Evolutionary conservation across 2,113 vertebrate species (phyloP).

Genomic region (Narcine bancroftii): DNA sequence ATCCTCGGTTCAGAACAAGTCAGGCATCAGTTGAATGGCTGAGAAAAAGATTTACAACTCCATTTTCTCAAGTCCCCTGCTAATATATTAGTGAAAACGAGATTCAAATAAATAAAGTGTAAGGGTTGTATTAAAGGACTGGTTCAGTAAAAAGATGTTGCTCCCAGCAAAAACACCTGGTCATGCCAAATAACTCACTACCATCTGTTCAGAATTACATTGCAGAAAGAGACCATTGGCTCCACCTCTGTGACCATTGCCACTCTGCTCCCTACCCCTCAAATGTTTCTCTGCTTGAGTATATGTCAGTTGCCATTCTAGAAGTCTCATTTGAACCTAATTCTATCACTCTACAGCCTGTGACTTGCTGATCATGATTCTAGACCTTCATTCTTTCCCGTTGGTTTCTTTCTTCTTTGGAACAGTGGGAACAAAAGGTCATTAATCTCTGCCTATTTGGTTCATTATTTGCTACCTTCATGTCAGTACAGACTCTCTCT

Average conservation of each 20-base stretch:
- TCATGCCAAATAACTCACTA: neutral
- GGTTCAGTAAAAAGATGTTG: neutral
- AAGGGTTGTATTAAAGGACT: neutral
- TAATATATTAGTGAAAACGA: slow-evolving; percentile 18
- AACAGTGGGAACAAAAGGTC: neutral
- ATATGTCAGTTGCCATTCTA: neutral
- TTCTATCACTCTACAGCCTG: neutral
- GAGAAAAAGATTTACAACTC: neutral
- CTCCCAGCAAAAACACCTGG: neutral
- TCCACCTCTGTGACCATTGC: too few relatives aligned
- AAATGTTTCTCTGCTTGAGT: neutral
- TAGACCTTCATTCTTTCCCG: too few relatives aligned
- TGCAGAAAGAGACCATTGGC: neutral
- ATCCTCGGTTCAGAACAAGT: neutral
- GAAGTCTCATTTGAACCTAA: neutral
- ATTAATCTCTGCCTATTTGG: neutral
- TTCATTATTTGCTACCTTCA: neutral
- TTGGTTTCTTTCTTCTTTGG: too few relatives aligned
- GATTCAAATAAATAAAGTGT: neutral
- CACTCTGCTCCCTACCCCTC: neutral
- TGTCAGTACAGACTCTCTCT: neutral
- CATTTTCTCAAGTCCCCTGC: neutral
- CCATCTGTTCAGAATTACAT: neutral
- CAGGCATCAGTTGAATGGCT: neutral
- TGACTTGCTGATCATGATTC: neutral